Evolutionary conservation across 1,140 invertebrate genomes (phyloP), one percentile per base, ranked within the genome.

Genomic region (Cyrtorhinus lividipennis): DNA sequence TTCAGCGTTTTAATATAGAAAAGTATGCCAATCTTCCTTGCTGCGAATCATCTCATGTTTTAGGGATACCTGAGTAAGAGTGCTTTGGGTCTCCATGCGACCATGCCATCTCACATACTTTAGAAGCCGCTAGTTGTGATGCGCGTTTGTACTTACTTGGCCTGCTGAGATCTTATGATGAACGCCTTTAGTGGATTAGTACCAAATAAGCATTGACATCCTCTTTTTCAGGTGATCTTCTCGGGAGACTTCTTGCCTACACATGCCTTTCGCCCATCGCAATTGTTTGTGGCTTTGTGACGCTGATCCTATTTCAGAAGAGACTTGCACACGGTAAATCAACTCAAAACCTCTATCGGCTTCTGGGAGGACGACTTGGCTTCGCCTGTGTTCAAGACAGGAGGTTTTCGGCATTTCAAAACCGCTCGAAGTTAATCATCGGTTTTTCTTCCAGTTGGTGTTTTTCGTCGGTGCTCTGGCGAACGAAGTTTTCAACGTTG

Each of bases 311-410:
- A 62, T 93, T 94, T 76, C 81, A n/a, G 90, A 73, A 79, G 91
- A 76, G 92, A 95, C 80, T 76, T 94, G 64, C 91, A 94, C 71
- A 95, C 91, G 45, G 90, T 94, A 79, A 83, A 81, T 78, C 67
- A 67, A 61, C 64, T 67, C 53, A 66, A n/a, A n/a, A n/a, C n/a
- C n/a, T n/a, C n/a, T n/a, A n/a, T n/a, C n/a, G n/a, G n/a, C n/a
- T n/a, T n/a, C n/a, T n/a, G n/a, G n/a, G n/a, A n/a, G n/a, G n/a
- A n/a, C n/a, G n/a, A n/a, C n/a, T n/a, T n/a, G n/a, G n/a, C n/a
- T n/a, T n/a, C n/a, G n/a, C n/a, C n/a, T n/a, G n/a, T n/a, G n/a
- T n/a, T n/a, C n/a, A n/a, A n/a, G n/a, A n/a, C n/a, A n/a, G n/a
- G n/a, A n/a, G 8, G 38, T 44, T 44, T 44, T 44, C n/a, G 38